Percentiles rank a stretch among this genome's conserved stretches.
These are phyloP conservation scores for Phyllotis vaccarum DNA, from an alignment of 2,797 vertebrate species.

Conservation along the genomic window DNA sequence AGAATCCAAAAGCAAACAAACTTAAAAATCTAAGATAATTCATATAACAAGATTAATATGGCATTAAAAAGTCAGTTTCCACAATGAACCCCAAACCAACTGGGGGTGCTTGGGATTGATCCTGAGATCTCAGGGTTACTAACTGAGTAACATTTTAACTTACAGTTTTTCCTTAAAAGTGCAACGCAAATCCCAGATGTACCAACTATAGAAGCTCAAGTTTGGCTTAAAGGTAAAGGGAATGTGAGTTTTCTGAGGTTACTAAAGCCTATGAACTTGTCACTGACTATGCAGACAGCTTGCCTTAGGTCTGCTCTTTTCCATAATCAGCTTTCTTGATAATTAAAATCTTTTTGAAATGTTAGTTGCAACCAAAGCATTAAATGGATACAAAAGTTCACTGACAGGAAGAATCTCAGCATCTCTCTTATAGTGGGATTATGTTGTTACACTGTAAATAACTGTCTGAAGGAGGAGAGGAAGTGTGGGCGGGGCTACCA, in stretches of 20 bases:
- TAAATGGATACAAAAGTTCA: not conserved
- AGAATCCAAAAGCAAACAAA: constrained; percentile 62
- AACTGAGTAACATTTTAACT: constrained; percentile 43
- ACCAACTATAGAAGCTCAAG: constrained; percentile 12
- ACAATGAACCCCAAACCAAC: constrained; percentile 9
- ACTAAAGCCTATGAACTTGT: not conserved
- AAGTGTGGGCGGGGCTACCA: too few relatives aligned
- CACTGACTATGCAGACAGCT: not conserved
- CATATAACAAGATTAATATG: constrained; percentile 12
- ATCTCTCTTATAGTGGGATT: too few relatives aligned
- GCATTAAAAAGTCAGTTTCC: constrained; percentile 5
- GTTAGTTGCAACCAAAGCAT: not conserved
- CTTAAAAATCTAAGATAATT: constrained; percentile 55
- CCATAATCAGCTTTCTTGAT: not conserved
- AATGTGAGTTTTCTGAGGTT: not conserved
- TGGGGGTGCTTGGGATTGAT: not conserved
- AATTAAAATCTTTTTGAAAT: constrained; percentile 33
- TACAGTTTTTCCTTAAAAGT: constrained; percentile 38
- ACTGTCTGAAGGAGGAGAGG: too few relatives aligned
- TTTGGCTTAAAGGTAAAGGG: constrained; percentile 30
- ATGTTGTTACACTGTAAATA: too few relatives aligned
- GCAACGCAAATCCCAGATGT: not conserved
- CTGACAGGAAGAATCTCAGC: not conserved
- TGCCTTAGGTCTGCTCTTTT: not conserved
- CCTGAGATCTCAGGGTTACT: not conserved